A percentile compares a stretch with the other conserved stretches of the same genome.
phyloP scores from a whole-genome alignment of 35 echinoderm and acorn worm genomes.

The Stichopus chloronotus region DNA sequence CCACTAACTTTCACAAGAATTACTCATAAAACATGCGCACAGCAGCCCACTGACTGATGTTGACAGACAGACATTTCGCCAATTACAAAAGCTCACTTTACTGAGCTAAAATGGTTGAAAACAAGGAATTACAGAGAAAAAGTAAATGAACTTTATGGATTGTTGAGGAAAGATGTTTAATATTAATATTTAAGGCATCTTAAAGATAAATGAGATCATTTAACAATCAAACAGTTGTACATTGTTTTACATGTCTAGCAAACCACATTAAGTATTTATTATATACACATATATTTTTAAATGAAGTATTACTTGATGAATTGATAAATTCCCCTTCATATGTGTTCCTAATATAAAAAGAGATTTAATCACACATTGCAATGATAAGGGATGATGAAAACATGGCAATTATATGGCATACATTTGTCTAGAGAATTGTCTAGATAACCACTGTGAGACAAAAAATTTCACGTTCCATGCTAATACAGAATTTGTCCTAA shows the following conservation, averaged over 20 bases:
- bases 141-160: neutral
- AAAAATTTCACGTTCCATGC: too few species aligned
- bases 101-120: too few species aligned
- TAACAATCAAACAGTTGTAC: neutral
- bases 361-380: neutral
- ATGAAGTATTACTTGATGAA: neutral
- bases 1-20: too few species aligned
- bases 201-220: conserved; percentile 5
- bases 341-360: neutral
- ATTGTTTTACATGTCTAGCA: neutral
- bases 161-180: neutral
- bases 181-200: neutral
- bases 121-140: neutral
- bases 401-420: neutral
- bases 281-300: conserved; percentile 12
- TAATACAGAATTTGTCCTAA: too few species aligned
- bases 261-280: neutral
- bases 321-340: neutral
- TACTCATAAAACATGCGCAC: too few species aligned
- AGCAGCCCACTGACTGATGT: too few species aligned
- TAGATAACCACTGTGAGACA: too few species aligned
- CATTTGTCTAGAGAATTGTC: neutral
- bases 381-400: neutral
- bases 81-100: too few species aligned
- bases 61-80: too few species aligned